phyloP scores from a whole-genome alignment of 2,113 vertebrate genomes.

The Agapornis roseicollis region DNA sequence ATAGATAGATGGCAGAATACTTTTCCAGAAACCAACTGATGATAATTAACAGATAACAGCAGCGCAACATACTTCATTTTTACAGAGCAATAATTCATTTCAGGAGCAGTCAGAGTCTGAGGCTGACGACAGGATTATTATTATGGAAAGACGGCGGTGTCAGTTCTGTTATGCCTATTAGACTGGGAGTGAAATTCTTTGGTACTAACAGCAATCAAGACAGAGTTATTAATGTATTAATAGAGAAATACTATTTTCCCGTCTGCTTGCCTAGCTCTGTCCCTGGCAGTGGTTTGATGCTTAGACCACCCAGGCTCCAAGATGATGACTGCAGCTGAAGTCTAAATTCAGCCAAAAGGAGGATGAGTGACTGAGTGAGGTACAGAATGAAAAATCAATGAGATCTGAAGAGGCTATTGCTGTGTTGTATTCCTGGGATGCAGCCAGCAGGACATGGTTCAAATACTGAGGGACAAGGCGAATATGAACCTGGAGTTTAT shows the following conservation, averaged over 20 bases:
- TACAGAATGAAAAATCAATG: fast-evolving
- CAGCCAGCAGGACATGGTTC: not conserved
- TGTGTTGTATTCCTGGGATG: not conserved
- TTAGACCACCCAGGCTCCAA: not conserved
- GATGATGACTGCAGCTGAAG: not conserved
- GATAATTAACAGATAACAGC: not conserved
- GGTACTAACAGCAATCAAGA: not conserved
- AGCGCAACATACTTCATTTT: not conserved
- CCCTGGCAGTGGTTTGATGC: not conserved
- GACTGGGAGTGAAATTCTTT: not conserved
- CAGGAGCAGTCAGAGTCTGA: not conserved
- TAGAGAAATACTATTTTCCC: not conserved
- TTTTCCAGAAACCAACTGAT: not conserved
- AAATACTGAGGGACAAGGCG: not conserved
- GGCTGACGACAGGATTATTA: not conserved
- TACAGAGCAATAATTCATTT: not conserved
- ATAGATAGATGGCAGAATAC: not conserved
- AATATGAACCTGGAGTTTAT: not conserved
- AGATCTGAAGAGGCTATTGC: not conserved
- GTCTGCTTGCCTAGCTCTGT: not conserved
- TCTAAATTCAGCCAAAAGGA: not conserved
- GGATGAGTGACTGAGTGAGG: not conserved
- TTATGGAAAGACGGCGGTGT: not conserved
- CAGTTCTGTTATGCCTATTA: not conserved
- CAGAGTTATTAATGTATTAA: not conserved